Conservation (phyloP, 2,113 vertebrate species). For the Tympanuchus pallidicinctus region DNA sequence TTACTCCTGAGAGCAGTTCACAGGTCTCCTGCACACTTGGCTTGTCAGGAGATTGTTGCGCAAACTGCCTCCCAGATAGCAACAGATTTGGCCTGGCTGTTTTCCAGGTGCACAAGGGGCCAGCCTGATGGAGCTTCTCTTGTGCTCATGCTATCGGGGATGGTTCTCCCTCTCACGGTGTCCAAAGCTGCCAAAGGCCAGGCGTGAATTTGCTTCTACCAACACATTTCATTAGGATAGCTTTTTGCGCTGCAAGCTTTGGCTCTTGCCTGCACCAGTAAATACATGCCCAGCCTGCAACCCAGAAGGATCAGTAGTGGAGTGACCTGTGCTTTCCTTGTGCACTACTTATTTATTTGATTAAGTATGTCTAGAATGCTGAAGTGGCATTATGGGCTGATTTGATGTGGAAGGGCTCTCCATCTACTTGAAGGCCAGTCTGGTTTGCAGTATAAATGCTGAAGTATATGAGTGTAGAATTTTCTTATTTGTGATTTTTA, state of each 20-base stretch:
- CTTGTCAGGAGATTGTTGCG: not conserved
- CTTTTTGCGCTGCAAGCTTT: not conserved
- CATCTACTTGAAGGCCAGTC: not conserved
- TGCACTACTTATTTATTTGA: not conserved
- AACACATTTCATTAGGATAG: not conserved
- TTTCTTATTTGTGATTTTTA: not conserved
- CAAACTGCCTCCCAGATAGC: no score
- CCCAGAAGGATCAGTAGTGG: not conserved
- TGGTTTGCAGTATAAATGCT: not conserved
- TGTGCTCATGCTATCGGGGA: not conserved
- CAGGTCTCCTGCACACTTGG: not conserved
- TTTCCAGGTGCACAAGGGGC: rapidly evolving
- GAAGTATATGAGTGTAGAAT: not conserved
- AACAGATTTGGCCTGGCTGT: not conserved
- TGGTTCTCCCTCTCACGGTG: not conserved
- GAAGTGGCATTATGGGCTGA: not conserved
- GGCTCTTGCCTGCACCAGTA: not conserved
- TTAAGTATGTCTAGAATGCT: not conserved
- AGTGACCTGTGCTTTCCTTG: not conserved
- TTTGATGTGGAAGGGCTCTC: not conserved
- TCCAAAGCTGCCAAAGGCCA: not conserved
- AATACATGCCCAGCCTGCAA: not conserved
- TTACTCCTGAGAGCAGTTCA: not conserved
- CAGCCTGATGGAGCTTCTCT: not conserved
- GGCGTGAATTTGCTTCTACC: not conserved